A percentile compares a stretch with the other conserved stretches of the same genome.
Evolutionary conservation across 2,888 invertebrate genomes (phyloP).

Genomic region (Tetragonula carbonaria): DNA sequence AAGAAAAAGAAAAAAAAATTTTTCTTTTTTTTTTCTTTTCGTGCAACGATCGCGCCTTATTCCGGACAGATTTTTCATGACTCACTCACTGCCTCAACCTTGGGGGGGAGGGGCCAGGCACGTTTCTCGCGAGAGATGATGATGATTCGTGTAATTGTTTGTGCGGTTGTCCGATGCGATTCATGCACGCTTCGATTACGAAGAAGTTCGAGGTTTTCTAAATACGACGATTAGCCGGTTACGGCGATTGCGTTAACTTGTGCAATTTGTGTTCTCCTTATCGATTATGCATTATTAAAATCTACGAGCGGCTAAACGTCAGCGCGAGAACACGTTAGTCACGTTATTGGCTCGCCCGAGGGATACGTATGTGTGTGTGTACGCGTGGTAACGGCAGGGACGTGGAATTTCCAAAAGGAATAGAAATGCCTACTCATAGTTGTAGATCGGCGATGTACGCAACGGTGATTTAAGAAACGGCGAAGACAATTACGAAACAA

Average conservation of each 20-base stretch:
- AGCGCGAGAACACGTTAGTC: not conserved
- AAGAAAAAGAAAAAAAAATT: not conserved
- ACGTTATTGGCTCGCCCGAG: not conserved
- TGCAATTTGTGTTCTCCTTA: slow-evolving; percentile 37
- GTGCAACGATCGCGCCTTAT: slow-evolving; percentile 60
- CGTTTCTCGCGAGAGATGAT: slow-evolving; percentile 65
- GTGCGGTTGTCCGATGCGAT: slow-evolving; percentile 31
- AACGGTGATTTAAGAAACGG: not conserved
- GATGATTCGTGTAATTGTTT: slow-evolving; percentile 64
- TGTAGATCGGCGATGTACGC: not conserved
- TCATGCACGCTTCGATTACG: slow-evolving; percentile 44
- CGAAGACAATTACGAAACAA: slow-evolving; percentile 2
- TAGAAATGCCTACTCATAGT: not conserved
- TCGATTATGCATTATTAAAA: slow-evolving; percentile 44
- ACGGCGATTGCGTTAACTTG: slow-evolving; percentile 32
- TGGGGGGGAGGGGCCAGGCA: slow-evolving; percentile 60
- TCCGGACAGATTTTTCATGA: slow-evolving; percentile 72
- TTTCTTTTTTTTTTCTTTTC: slow-evolving; percentile 27
- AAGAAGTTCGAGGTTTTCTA: slow-evolving; percentile 59
- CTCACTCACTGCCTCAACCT: slow-evolving; percentile 65
- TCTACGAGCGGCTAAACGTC: slow-evolving; percentile 4
- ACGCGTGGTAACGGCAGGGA: not conserved
- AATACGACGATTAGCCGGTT: slow-evolving; percentile 8
- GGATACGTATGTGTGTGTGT: not conserved
- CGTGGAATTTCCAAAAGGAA: not conserved